A percentile compares a stretch with the other conserved stretches of the same genome.
Evolutionary conservation across 1,140 invertebrate species (phyloP).

Genomic region (Scaptodrosophila lebanonensis): DNA sequence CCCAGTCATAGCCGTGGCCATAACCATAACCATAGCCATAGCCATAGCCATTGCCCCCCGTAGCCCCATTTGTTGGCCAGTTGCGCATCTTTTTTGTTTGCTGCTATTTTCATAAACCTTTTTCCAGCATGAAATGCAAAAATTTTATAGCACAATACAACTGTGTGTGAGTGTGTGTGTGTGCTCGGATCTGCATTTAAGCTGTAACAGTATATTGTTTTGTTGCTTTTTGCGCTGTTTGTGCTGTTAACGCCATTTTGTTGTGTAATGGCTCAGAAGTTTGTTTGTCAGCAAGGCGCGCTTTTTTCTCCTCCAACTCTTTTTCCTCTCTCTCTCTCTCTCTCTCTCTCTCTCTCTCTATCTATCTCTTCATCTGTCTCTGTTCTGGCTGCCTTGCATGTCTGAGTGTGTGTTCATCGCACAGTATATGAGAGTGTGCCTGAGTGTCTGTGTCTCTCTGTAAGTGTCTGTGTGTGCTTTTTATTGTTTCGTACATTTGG

Average conservation of each 20-base stretch:
- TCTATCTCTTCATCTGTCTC: background rate
- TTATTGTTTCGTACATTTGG: conserved; percentile 37
- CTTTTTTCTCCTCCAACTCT: too few species aligned
- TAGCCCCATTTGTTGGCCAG: too few species aligned
- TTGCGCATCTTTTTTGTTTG: conserved; percentile 1
- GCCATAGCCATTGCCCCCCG: too few species aligned
- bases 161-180: conserved; percentile 4
- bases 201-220: conserved; percentile 31
- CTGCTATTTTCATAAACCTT: conserved; percentile 12
- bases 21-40: too few species aligned
- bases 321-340: background rate
- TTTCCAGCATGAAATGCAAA: conserved; percentile 44
- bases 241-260: conserved; percentile 55
- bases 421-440: too few species aligned
- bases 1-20: too few species aligned
- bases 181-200: conserved; percentile 8
- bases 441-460: too few species aligned
- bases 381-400: too few species aligned
- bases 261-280: conserved; percentile 64
- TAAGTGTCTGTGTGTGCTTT: conserved; percentile 34
- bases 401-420: too few species aligned
- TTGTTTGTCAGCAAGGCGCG: conserved; percentile 40
- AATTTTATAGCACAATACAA: conserved; percentile 47
- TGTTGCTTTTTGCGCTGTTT: conserved; percentile 24
- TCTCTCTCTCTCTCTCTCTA: background rate